Percentiles rank a stretch among this genome's conserved stretches.
phyloP scores from a whole-genome alignment of 2,888 invertebrate genomes.

The Orchesellides sinensis region DNA sequence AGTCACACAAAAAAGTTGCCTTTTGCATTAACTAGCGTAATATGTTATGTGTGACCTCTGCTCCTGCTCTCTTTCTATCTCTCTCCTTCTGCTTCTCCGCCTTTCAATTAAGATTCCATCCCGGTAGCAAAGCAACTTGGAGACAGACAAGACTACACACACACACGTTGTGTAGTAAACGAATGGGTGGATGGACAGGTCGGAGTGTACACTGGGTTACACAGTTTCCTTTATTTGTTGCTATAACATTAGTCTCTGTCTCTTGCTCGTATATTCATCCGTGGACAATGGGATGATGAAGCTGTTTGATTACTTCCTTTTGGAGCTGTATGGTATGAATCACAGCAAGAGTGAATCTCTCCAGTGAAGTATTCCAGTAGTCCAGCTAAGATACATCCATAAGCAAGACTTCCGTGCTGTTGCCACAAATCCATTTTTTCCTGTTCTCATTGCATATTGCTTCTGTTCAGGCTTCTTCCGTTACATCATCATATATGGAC shows the following conservation, averaged over 20 bases:
- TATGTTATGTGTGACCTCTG: background rate
- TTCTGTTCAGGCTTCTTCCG: background rate
- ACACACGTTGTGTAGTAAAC: background rate
- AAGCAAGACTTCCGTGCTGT: background rate
- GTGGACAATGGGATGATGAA: no score
- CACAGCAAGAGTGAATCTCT: background rate
- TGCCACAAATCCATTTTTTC: background rate
- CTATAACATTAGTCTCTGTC: no score
- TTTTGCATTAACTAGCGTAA: no score
- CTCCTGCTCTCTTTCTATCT: background rate
- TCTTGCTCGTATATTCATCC: no score
- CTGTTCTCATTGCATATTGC: background rate
- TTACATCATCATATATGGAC: no score
- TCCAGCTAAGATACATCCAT: no score
- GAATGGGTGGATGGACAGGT: constrained; percentile 1
- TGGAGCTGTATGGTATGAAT: background rate
- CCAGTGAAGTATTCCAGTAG: no score
- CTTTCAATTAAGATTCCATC: constrained; percentile 12
- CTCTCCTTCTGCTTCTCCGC: background rate
- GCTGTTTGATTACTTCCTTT: no score
- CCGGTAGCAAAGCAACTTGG: background rate
- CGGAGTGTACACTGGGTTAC: no score
- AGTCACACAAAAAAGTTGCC: no score
- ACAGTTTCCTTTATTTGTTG: no score
- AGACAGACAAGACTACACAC: background rate